Evolutionary conservation across 2,113 vertebrate species (phyloP), one percentile per base, ranked within the genome.

Genomic region (Todiramphus saurophagus): DNA sequence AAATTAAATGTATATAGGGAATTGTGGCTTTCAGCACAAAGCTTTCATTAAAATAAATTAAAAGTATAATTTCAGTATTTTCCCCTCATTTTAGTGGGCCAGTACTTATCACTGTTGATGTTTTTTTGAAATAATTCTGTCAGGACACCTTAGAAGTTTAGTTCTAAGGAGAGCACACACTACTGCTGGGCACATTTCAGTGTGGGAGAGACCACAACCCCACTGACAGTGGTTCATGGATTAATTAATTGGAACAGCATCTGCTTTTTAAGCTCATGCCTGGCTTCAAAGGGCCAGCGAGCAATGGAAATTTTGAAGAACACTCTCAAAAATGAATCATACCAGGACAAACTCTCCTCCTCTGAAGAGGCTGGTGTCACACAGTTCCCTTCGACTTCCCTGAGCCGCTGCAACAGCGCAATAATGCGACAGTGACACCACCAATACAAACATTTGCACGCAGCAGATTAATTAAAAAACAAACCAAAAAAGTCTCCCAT

Each of bases 371-470:
- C 28, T 41, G 59, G 27, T 19, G 12, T 11, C n/a, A 16, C 30
- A 53, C 31, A 50, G 9, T 21, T 50, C 19, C 50, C 51, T 56
- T 41, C 1, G 23, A 84, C 86, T 82, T 79, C 28, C 85, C 37
- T 46, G 78, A 89, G 76, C 72, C 81, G 70, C 77, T 53, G 60
- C 1, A 1, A 27, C 68, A 78, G n/a, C 6, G 19, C 30, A 17
- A 13, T 3, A 12, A 20, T 0, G 0, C 0, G 9, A 28, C 1
- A 76, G 21, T 58, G 19, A 62, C 30, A 16, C 7, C 56, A 44
- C 23, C 1, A 1, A 11, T 21, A n/a, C 58, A n/a, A 66, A 33
- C 62, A 62, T 6, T 11, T 20, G 28, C 69, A 66, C 6, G 1
- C 28, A 62, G 4, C 11, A 33, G 16, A 58, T 79, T 17, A 37